Evolutionary conservation across 2,797 vertebrate genomes (phyloP), one percentile per base, ranked within the genome.

Genomic region (Tympanoctomys barrerae): DNA sequence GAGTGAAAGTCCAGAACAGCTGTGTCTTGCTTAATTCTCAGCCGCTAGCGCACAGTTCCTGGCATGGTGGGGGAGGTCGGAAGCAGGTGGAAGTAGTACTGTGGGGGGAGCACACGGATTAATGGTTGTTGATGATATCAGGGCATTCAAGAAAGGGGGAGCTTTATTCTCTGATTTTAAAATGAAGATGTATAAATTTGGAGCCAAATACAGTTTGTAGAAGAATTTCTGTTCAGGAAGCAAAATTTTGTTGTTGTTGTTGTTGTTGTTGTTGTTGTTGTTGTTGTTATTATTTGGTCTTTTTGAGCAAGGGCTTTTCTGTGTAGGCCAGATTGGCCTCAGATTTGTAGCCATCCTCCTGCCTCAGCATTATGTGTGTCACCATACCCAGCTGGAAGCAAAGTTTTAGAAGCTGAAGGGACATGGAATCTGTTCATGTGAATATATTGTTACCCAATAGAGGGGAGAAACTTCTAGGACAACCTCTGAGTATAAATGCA

Each of bases 381-480:
- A 9, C 59, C 59, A 24, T 7, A 24, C 59, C 59, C 59, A 8
- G 59, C 59, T 59, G 21, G 59, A 88, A 88, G 52, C 33, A 59
- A 95, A 91, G n/a, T 90, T 86, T 81, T 66, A 49, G 64, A 77
- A 95, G 49, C 26, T 19, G 39, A 86, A 73, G 42, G 49, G 62
- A 77, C 64, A 59, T 75, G 39, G 87, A 92, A 70, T 91, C 73
- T 28, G 49, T 94, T 66, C 62, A 49, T 52, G 52, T 46, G 33
- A 89, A 52, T 18, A 16, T n/a, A 64, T n/a, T 33, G 57, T 62
- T 83, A 93, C 39, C 39, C 46, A 61, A 11, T 52, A 68, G 68
- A 28, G 31, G 24, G 71, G 87, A 62, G 64, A 66, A 75, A 42
- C 61, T 13, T 73, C 91, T 73, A 33, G 18, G 42, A 68, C 54